phyloP scores from a whole-genome alignment of 2,113 vertebrate species.

The Callipepla californica region DNA sequence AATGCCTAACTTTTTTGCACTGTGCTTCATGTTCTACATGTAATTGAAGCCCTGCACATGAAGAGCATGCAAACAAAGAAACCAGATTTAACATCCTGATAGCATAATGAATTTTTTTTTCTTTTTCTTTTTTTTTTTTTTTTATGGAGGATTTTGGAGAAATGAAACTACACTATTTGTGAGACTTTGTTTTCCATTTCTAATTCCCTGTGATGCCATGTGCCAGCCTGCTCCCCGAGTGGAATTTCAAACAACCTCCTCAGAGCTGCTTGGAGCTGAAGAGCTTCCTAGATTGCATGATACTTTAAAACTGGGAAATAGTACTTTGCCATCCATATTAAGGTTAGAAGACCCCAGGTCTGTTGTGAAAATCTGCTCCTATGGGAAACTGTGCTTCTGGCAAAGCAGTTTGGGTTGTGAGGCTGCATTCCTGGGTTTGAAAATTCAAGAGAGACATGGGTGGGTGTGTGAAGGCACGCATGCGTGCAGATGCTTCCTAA shows the following conservation, averaged over 20 bases:
- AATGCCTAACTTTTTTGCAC: neutral
- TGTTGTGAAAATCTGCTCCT: neutral
- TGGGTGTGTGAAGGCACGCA: rapidly evolving
- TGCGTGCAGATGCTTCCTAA: neutral
- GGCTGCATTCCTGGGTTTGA: neutral
- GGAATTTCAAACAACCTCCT: neutral
- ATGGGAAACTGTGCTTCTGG: neutral
- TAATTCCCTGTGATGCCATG: neutral
- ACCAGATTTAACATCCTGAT: neutral
- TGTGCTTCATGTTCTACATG: neutral
- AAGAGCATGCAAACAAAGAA: neutral
- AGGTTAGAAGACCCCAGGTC: neutral
- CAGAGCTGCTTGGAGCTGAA: neutral
- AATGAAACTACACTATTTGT: neutral
- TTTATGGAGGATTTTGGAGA: neutral
- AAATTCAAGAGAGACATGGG: neutral
- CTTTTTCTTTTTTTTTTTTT: neutral
- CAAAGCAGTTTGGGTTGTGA: neutral
- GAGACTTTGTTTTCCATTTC: neutral
- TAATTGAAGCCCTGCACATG: neutral
- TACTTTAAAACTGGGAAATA: neutral
- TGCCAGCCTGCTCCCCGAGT: too few relatives aligned
- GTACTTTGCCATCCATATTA: neutral
- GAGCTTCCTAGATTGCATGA: neutral
- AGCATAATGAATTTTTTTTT: neutral